Conservation (phyloP, 2,888 invertebrate species). For the Muschampia staudingeri region DNA sequence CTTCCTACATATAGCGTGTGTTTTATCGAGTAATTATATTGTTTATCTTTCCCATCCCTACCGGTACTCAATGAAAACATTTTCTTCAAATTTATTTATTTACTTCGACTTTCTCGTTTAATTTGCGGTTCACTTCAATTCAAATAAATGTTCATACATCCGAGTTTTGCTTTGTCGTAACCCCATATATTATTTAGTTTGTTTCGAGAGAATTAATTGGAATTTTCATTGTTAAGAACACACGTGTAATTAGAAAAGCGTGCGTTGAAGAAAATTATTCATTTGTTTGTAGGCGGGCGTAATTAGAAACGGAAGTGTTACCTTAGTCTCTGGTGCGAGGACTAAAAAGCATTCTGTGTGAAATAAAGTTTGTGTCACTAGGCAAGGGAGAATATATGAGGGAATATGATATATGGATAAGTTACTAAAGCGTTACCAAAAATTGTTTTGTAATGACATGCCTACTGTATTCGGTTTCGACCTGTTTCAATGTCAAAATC, state of each 20-base stretch:
- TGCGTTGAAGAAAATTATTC: conserved; percentile 77
- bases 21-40: neutral
- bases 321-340: conserved; percentile 64
- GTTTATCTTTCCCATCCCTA: conserved; percentile 6
- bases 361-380: neutral
- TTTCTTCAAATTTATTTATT: conserved; percentile 82
- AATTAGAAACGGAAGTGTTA: conserved; percentile 70
- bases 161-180: conserved; percentile 78
- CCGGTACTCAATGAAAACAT: conserved; percentile 60
- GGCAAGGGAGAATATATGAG: neutral
- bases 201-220: conserved; percentile 83
- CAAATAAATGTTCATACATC: conserved; percentile 72
- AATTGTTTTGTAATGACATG: too few relatives aligned
- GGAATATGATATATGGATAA: neutral
- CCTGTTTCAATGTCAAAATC: too few relatives aligned
- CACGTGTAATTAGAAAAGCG: conserved; percentile 84
- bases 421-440: neutral
- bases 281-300: conserved; percentile 71
- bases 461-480: too few relatives aligned
- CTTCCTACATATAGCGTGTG: neutral
- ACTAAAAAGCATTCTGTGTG: conserved; percentile 16
- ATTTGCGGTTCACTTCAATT: conserved; percentile 81
- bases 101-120: conserved; percentile 81
- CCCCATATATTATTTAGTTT: conserved; percentile 78
- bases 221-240: conserved; percentile 84